Evolutionary conservation across 2,888 invertebrate species (phyloP).

Genomic region (Leistus spinibarbis): DNA sequence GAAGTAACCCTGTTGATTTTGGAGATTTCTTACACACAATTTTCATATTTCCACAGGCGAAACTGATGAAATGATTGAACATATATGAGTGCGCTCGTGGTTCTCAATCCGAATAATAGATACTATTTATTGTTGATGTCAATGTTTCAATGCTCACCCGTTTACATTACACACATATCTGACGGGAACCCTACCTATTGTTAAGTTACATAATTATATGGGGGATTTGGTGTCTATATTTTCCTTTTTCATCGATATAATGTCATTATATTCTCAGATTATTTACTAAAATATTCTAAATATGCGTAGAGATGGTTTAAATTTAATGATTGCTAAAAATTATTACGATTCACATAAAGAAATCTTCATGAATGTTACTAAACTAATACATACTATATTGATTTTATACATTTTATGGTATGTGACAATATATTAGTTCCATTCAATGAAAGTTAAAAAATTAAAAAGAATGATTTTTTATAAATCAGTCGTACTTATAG

Average conservation of each 20-base stretch:
- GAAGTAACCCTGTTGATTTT: conserved; percentile 37
- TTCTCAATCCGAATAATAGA: background rate
- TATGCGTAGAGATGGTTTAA: conserved; percentile 12
- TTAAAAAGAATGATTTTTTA: no score
- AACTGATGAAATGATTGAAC: background rate
- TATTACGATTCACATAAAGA: conserved; percentile 34
- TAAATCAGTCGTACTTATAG: no score
- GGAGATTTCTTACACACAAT: conserved; percentile 23
- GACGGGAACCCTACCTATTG: conserved; percentile 22
- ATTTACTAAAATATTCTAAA: conserved; percentile 23
- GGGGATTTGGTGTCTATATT: conserved; percentile 35
- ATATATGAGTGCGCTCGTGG: conserved; percentile 23
- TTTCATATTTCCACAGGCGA: background rate
- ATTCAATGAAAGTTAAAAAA: background rate
- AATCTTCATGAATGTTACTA: conserved; percentile 31
- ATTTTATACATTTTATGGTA: conserved; percentile 2
- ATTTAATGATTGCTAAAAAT: conserved; percentile 38
- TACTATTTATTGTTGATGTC: background rate
- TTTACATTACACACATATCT: conserved; percentile 16
- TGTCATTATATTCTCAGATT: conserved; percentile 27
- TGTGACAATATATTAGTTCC: background rate
- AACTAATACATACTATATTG: background rate
- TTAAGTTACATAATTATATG: conserved; percentile 1
- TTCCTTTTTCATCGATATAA: conserved; percentile 13
- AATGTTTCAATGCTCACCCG: conserved; percentile 23